Evolutionary conservation across 2,113 vertebrate species (phyloP).

Genomic region (Ceuthmochares aereus): DNA sequence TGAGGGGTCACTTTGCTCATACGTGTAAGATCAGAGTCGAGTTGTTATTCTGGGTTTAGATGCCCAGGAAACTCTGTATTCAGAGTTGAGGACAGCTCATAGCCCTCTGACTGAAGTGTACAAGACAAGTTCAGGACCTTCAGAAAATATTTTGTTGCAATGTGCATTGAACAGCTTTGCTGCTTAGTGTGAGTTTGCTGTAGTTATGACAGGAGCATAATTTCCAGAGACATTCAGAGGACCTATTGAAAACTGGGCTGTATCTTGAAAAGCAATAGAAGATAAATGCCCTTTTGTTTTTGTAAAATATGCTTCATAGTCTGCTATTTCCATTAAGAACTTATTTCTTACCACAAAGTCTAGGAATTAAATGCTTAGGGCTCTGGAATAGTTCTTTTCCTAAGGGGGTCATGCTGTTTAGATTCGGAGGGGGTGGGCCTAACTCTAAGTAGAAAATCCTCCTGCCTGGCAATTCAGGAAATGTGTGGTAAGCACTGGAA

Average conservation of each 20-base stretch:
- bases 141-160: not conserved
- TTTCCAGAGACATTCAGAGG: not conserved
- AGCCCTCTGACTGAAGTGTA: not conserved
- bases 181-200: not conserved
- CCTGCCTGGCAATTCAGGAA: not conserved
- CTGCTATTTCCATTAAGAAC: constrained; percentile 25
- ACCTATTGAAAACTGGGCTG: not conserved
- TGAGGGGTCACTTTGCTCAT: not conserved
- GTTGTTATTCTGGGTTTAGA: not conserved
- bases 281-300: not conserved
- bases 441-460: not conserved
- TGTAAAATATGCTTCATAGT: not conserved
- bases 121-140: not conserved
- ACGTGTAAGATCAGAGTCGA: not conserved
- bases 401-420: not conserved
- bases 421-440: not conserved
- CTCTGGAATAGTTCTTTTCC: constrained; percentile 18
- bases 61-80: not conserved
- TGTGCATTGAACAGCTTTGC: not conserved
- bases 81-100: not conserved
- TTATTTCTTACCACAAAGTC: not conserved
- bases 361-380: not conserved
- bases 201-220: not conserved
- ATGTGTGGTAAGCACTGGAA: not conserved
- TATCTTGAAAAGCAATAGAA: not conserved